These are phyloP conservation scores for Gallinago solitaria DNA, from an alignment of 2,797 vertebrate genomes.

Conservation along the genomic window DNA sequence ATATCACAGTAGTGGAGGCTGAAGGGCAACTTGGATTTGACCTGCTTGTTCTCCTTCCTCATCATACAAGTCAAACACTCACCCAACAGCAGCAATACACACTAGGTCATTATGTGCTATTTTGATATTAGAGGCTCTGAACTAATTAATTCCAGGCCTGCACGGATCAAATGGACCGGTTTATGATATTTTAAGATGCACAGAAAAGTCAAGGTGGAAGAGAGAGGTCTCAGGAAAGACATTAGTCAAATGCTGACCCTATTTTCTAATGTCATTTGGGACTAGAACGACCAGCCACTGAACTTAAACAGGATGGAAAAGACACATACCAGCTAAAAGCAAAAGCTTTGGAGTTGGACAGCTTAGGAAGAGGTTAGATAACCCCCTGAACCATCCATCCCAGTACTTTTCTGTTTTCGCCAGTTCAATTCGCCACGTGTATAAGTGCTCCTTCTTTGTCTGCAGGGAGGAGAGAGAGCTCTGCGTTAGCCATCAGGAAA, in stretches of 20 bases:
- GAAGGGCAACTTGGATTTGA: neutral
- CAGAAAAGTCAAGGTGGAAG: neutral
- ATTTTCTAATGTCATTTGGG: neutral
- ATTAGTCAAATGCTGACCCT: neutral
- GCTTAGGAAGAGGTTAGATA: slow-evolving; percentile 94
- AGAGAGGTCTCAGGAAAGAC: neutral
- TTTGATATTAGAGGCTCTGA: neutral
- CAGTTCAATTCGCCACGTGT: slow-evolving; percentile 95
- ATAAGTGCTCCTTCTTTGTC: slow-evolving; percentile 90
- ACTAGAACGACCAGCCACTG: neutral
- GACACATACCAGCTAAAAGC: slow-evolving; percentile 90
- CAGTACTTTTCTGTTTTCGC: slow-evolving; percentile 98
- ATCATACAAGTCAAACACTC: neutral
- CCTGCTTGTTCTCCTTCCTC: neutral
- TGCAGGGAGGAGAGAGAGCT: slow-evolving; percentile 61
- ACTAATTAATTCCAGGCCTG: neutral
- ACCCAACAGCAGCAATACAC: neutral
- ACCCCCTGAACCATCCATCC: slow-evolving; percentile 97
- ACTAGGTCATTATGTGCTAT: rapidly evolving
- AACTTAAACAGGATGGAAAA: neutral
- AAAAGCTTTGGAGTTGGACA: slow-evolving; percentile 93
- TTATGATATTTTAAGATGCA: neutral
- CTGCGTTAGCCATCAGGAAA: neutral
- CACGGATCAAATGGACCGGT: neutral
- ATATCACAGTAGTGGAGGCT: neutral